Conservation (phyloP, 2,797 vertebrate species). For the Coreius guichenoti region DNA sequence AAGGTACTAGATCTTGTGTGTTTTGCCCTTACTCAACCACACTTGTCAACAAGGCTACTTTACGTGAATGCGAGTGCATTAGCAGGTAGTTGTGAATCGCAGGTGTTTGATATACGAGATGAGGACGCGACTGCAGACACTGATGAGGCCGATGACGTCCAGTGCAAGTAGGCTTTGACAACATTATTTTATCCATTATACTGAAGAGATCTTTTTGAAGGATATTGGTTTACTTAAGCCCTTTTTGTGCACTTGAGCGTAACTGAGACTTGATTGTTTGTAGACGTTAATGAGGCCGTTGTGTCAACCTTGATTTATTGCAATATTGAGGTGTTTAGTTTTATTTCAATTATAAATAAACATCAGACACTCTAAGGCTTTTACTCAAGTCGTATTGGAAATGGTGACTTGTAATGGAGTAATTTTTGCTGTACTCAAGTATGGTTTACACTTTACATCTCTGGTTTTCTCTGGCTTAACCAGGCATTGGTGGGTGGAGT, state of each 20-base stretch:
- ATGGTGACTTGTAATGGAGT: no score
- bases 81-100: no score
- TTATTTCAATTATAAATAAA: not conserved
- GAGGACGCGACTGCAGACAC: no score
- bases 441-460: not conserved
- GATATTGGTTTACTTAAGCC: not conserved
- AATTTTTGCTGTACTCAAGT: not conserved
- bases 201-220: not conserved
- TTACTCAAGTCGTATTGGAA: no score
- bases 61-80: no score
- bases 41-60: not conserved
- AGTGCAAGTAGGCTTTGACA: no score
- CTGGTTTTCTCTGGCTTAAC: not conserved
- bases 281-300: no score
- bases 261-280: slow-evolving; percentile 1
- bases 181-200: no score
- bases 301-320: no score
- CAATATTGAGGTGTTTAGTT: not conserved
- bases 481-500: not conserved
- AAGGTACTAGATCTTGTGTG: not conserved
- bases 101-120: no score
- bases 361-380: not conserved
- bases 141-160: no score
- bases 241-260: not conserved
- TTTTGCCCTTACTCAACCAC: not conserved